A percentile compares a stretch with the other conserved stretches of the same genome.
Evolutionary conservation across 2,113 vertebrate genomes (phyloP).

Genomic region (Hippolais icterina): DNA sequence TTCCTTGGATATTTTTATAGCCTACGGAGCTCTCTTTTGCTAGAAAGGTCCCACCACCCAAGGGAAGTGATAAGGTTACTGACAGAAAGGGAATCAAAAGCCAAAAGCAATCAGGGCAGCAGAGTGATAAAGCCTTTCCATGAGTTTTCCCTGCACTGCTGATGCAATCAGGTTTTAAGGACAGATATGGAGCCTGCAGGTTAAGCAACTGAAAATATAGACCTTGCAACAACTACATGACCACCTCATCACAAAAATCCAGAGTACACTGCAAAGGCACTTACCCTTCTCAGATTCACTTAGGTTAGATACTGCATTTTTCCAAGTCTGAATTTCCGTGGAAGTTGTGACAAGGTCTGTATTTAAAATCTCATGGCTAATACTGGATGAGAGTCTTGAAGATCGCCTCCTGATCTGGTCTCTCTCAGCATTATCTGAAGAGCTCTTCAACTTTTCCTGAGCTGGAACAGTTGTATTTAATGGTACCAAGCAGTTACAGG

Average conservation of each 20-base stretch:
- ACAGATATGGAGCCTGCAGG: not conserved
- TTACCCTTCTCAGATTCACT: constrained; percentile 72
- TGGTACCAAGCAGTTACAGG: not conserved
- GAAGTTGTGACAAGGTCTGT: constrained; percentile 45
- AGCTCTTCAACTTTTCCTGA: constrained; percentile 73
- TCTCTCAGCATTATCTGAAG: constrained; percentile 67
- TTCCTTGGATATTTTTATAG: not conserved
- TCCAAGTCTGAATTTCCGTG: constrained; percentile 45
- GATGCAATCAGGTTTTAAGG: not conserved
- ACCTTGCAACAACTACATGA: not conserved
- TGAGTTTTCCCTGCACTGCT: not conserved
- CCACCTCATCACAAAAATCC: not conserved
- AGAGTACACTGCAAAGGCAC: not conserved
- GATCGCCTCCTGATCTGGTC: constrained; percentile 74
- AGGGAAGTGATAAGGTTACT: not conserved
- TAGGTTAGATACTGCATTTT: constrained; percentile 43
- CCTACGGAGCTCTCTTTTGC: not conserved
- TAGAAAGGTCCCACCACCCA: not conserved
- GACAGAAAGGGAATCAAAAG: not conserved
- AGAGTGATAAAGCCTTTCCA: not conserved
- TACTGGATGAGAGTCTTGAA: constrained; percentile 68
- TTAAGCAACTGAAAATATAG: not conserved
- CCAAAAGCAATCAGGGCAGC: not conserved
- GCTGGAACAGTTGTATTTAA: constrained; percentile 51
- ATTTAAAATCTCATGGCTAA: constrained; percentile 67